Conservation (phyloP, 1,140 invertebrate species). For the Drosophila repletoides region DNA sequence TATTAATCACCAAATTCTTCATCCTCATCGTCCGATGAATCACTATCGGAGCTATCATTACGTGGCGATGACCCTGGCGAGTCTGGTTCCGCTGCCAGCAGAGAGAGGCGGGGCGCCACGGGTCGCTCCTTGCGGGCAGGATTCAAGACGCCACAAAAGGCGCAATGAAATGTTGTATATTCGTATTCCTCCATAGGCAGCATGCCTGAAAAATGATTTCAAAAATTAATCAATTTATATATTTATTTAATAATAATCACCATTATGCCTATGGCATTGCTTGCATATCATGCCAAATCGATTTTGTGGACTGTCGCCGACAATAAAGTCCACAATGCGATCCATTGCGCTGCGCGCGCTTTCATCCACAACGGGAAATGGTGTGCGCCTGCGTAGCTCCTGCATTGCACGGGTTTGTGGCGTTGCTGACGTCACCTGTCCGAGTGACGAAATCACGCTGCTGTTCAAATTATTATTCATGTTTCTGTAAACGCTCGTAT, state of each 20-base stretch:
- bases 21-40: conserved; percentile 64
- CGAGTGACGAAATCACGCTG: conserved; percentile 69
- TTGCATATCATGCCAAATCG: conserved; percentile 97
- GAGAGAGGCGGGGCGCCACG: conserved; percentile 84
- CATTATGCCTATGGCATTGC: conserved; percentile 96
- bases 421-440: conserved; percentile 37
- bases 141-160: conserved; percentile 93
- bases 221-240: background rate
- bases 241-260: conserved; percentile 70
- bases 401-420: conserved; percentile 41
- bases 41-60: conserved; percentile 59
- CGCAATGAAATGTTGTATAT: conserved; percentile 94
- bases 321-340: conserved; percentile 95
- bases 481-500: conserved; percentile 81
- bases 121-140: conserved; percentile 92
- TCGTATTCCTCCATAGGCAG: conserved; percentile 98
- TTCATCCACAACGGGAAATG: conserved; percentile 76
- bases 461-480: conserved; percentile 81
- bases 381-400: conserved; percentile 75
- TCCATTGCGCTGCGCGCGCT: conserved; percentile 89
- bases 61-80: conserved; percentile 28
- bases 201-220: conserved; percentile 87
- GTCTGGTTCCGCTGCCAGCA: conserved; percentile 20
- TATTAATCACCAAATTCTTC: conserved; percentile 43
- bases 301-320: conserved; percentile 97